phyloP scores from a whole-genome alignment of 2,888 invertebrate species.

The Parnassius orleans region DNA sequence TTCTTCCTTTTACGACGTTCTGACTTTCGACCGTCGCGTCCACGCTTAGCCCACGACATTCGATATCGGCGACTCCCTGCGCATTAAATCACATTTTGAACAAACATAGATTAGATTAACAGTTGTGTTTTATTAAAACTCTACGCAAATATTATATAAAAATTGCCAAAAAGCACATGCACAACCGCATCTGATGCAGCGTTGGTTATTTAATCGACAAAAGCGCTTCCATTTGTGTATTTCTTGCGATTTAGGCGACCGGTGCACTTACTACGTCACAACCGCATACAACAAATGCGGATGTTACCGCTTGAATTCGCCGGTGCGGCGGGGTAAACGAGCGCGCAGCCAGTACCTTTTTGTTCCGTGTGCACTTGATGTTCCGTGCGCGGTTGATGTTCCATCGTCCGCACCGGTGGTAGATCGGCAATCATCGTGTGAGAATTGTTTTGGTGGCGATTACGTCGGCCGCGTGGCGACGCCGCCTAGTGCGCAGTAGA shows the following conservation, averaged over 20 bases:
- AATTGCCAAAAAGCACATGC: conserved; percentile 19
- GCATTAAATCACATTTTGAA: conserved; percentile 19
- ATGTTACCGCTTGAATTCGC: conserved; percentile 22
- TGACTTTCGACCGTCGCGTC: conserved; percentile 9
- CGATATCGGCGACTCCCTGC: conserved; percentile 33
- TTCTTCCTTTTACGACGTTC: conserved; percentile 53
- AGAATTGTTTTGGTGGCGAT: conserved; percentile 44
- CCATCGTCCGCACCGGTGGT: conserved; percentile 49
- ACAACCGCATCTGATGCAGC: conserved; percentile 4
- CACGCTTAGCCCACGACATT: not conserved
- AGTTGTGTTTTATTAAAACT: not conserved
- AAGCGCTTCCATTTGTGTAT: not conserved
- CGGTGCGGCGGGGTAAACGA: conserved; percentile 8
- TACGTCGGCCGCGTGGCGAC: conserved; percentile 48
- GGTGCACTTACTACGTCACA: conserved; percentile 48
- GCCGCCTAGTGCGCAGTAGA: conserved; percentile 58
- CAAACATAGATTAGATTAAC: not conserved
- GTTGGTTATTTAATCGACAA: conserved; percentile 5
- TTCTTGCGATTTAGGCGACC: conserved; percentile 10
- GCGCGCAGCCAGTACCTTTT: conserved; percentile 27
- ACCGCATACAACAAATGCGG: conserved; percentile 50
- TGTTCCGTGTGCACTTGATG: conserved; percentile 37
- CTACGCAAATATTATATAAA: not conserved
- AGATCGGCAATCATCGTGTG: conserved; percentile 66
- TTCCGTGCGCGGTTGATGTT: conserved; percentile 46